Conservation (phyloP, 2,113 vertebrate genomes). For the Muscicapa adusta region DNA sequence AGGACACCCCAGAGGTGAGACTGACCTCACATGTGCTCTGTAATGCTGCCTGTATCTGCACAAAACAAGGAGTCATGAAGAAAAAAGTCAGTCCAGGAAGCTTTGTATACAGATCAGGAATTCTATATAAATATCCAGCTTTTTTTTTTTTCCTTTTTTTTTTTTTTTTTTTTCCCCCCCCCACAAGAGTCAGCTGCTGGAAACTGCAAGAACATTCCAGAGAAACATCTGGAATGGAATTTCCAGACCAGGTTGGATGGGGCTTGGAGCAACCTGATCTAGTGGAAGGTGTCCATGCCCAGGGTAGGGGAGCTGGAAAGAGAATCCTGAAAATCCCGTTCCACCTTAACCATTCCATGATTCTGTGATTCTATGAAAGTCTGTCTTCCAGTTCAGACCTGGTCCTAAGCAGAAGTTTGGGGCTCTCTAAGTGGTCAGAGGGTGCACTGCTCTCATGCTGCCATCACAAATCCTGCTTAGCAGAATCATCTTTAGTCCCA, state of each 20-base stretch:
- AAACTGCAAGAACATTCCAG: background rate
- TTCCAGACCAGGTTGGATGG: background rate
- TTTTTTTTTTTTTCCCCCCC: no score
- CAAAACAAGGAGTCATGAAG: background rate
- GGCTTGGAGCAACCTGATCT: background rate
- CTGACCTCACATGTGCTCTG: background rate
- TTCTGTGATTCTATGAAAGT: background rate
- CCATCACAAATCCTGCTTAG: background rate
- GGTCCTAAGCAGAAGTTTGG: background rate
- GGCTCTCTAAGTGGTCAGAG: background rate
- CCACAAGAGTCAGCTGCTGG: background rate
- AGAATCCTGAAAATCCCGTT: background rate
- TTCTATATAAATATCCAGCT: background rate
- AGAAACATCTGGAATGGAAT: background rate
- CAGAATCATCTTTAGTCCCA: background rate
- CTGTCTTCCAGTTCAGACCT: background rate
- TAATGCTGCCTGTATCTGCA: accelerated
- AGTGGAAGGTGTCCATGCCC: background rate
- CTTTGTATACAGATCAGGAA: background rate
- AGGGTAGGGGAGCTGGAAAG: background rate
- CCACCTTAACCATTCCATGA: background rate
- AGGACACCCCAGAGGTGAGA: background rate
- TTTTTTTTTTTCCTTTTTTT: background rate
- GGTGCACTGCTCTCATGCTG: background rate
- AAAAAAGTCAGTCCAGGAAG: background rate